A percentile compares a stretch with the other conserved stretches of the same genome.
Evolutionary conservation across 2,888 invertebrate species (phyloP).

Genomic region (Geotrupes spiniger): DNA sequence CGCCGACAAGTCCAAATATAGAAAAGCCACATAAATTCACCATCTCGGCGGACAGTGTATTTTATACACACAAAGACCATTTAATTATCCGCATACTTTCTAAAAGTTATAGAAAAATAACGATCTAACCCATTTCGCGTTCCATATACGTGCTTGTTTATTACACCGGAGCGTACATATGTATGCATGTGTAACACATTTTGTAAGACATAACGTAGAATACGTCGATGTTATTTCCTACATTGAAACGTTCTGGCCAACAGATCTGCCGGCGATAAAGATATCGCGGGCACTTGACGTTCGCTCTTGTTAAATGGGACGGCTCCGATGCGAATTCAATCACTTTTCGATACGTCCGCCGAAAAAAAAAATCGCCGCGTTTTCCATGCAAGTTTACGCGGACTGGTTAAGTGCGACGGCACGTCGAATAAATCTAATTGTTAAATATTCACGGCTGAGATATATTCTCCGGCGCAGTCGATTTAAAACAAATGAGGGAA

Average conservation of each 20-base stretch:
- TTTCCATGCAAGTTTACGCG: neutral
- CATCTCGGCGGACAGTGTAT: no score
- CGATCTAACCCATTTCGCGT: conserved; percentile 25
- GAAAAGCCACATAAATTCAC: conserved; percentile 12
- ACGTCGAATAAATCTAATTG: no score
- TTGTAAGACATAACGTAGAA: conserved; percentile 5
- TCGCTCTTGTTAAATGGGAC: conserved; percentile 17
- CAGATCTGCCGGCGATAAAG: conserved; percentile 18
- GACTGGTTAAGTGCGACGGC: no score
- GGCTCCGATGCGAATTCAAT: conserved; percentile 18
- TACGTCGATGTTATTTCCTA: conserved; percentile 14
- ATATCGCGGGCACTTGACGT: conserved; percentile 13
- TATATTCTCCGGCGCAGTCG: no score
- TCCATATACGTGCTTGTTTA: no score
- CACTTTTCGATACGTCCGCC: conserved; percentile 17
- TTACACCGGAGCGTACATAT: no score
- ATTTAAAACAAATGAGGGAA: no score
- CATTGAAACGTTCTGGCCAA: conserved; percentile 22
- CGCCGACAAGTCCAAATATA: conserved; percentile 13
- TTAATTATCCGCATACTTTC: conserved; percentile 43
- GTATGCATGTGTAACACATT: conserved; percentile 15
- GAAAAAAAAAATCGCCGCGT: conserved; percentile 6
- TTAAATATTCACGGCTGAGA: no score
- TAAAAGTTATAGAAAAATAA: conserved; percentile 36
- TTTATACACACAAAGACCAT: conserved; percentile 34